These are phyloP conservation scores for Drosophila mayaguana DNA, from an alignment of 2,888 invertebrate genomes.

Conservation along the genomic window DNA sequence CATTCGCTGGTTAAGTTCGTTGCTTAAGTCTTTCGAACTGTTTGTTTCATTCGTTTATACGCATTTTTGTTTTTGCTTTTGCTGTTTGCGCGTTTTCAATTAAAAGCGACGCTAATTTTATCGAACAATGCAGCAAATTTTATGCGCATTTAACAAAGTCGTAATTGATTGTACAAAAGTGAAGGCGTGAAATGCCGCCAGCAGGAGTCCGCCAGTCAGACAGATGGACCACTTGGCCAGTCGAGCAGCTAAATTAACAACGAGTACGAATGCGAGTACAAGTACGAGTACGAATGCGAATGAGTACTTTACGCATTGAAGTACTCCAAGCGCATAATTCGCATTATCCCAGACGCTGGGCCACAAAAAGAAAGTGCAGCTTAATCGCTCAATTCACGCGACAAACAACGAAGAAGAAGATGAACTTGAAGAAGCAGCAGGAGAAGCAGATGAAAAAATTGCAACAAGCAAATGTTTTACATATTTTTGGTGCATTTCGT, in stretches of 20 bases:
- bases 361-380: slow-evolving; percentile 60
- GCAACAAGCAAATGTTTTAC: slow-evolving; percentile 16
- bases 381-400: slow-evolving; percentile 67
- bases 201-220: background rate
- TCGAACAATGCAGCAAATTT: slow-evolving; percentile 55
- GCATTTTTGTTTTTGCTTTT: background rate
- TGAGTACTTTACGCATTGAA: slow-evolving; percentile 3
- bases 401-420: background rate
- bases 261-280: background rate
- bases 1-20: slow-evolving; percentile 50
- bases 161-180: slow-evolving; percentile 77
- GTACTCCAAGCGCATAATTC: slow-evolving; percentile 19
- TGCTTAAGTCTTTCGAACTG: slow-evolving; percentile 36
- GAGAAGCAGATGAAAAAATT: background rate
- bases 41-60: background rate
- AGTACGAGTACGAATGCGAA: background rate
- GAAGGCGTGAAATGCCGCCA: slow-evolving; percentile 52
- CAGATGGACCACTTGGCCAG: background rate
- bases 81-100: slow-evolving; percentile 49
- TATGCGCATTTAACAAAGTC: slow-evolving; percentile 69
- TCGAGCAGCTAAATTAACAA: slow-evolving; percentile 3
- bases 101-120: slow-evolving; percentile 53
- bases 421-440: background rate
- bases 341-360: slow-evolving; percentile 10
- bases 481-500: slow-evolving; percentile 7